Base-by-base conservation (phyloP, 2,888 invertebrate species). In the Andrena minutula region DNA sequence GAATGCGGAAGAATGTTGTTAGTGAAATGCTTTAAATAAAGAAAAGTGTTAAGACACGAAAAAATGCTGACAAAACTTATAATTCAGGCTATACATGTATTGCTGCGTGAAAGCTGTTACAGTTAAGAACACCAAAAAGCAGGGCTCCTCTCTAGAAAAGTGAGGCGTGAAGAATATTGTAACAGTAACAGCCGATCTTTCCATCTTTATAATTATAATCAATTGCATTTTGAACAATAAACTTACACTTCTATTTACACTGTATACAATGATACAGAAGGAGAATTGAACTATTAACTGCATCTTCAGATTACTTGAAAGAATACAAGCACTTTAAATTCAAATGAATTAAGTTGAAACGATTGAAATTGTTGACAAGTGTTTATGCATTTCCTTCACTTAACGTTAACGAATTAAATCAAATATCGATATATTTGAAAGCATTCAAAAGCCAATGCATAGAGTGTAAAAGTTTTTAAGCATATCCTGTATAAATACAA, bases 221-320 rank as follows among this genome's bases (percentile, higher is more conserved):
- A 81, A 85, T 65, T 77, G 26, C 41, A 66, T 75, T 78, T 69
- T 47, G 23, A 84, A 82, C 81, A 75, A 70, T 83, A 56, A 82
- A 78, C 64, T 75, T 80, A 70, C 7, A 64, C 60, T 66, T 63
- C 60, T 84, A 85, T 86, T 58, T 85, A 88, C 88, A 88, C 35
- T 77, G 35, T 86, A 87, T 72, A 82, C 26, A 73, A 60, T 58
- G 51, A 76, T 78, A 71, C 51, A 56, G 60, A 78, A 79, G 28
- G 51, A 75, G 73, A 71, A 72, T 66, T 74, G 8, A 63, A 66
- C 8, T 61, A 60, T 66, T 53, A 79, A 86, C 65, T 76, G 73
- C 56, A 79, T 82, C 84, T 75, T 83, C 85, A 72, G 73, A 77
- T 78, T 63, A 51, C 23, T 65, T 66, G 28, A 35, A 58, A n/a